Base-by-base conservation (phyloP, 2,888 invertebrate genomes). In the Thalpophila matura region DNA sequence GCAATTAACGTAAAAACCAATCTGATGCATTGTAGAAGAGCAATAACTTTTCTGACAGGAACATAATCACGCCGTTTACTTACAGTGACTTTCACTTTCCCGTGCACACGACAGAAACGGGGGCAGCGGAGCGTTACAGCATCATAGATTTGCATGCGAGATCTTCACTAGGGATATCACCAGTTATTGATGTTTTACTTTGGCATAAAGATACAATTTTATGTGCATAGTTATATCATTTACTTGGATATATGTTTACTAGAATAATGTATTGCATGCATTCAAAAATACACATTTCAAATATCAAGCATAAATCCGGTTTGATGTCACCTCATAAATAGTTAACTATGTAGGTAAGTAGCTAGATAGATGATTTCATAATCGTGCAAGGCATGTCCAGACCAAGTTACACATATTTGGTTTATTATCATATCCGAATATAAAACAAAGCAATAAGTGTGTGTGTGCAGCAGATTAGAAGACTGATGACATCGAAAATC, bases 71-170 rank as follows among this genome's bases (percentile, higher is more conserved):
- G 66, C 46, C 77, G 80, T 81, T 82, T 82, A 82, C 77, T 60
- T 68, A 63, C 74, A 77, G 71, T 80, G 80, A 85, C 82, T 86
- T 83, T 87, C 80, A 79, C 81, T 84, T 84, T 84, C 74, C 70
- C 62, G 72, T 74, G 74, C 74, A 79, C 77, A 81, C 64, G 68
- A 61, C 64, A 74, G 77, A 82, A 86, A 85, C 69, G 77, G 58
- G 86, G 79, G 76, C 86, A 85, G 72, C 81, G 71, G 70, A 78
- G 80, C 79, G 79, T 79, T 58, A 79, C 74, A 77, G 65, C 26
- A 65, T 50, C 58, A 68, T 71, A 72, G 64, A 63, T 71, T 37
- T 57, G 51, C 14, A 51, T 55, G 20, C 26, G 4, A n/a, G 43
- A 27, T 49, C 18, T 47, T 49, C 14, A 14, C 22, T 42, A 42